phyloP scores from a whole-genome alignment of 2,888 invertebrate genomes.

The Acrobasis suavella region DNA sequence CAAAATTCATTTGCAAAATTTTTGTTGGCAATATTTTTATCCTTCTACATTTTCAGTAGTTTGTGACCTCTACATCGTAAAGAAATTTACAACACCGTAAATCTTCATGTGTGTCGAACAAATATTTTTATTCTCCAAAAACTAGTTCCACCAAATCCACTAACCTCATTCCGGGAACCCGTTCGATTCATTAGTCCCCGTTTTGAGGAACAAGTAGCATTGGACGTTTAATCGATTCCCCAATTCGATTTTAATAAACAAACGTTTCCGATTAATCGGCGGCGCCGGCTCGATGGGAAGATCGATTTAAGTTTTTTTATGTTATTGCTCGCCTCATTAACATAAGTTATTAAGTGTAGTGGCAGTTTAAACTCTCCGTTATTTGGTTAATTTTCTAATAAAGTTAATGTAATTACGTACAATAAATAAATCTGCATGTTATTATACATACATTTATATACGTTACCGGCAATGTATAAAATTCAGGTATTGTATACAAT shows the following conservation, averaged over 20 bases:
- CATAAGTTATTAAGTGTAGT: conserved; percentile 27
- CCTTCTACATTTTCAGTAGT: neutral
- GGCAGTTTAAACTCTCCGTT: conserved; percentile 11
- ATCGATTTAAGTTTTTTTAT: conserved; percentile 18
- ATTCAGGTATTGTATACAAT: no score
- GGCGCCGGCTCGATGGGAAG: conserved; percentile 23
- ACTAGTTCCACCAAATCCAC: conserved; percentile 54
- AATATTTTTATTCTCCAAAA: conserved; percentile 54
- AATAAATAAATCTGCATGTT: conserved; percentile 17
- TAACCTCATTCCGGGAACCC: conserved; percentile 52
- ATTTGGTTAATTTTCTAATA: conserved; percentile 23
- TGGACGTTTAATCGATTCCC: conserved; percentile 27
- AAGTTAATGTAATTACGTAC: conserved; percentile 14
- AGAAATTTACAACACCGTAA: conserved; percentile 48
- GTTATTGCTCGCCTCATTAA: conserved; percentile 24
- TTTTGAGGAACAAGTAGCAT: conserved; percentile 39
- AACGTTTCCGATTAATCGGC: conserved; percentile 41
- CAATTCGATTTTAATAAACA: conserved; percentile 33
- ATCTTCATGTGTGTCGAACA: conserved; percentile 49
- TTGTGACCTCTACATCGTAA: conserved; percentile 35
- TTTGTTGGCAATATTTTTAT: no score
- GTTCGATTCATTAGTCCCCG: conserved; percentile 42
- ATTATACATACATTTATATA: no score
- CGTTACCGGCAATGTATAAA: no score
- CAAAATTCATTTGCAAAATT: no score